A percentile compares a stretch with the other conserved stretches of the same genome.
phyloP scores from a whole-genome alignment of 1,140 invertebrate genomes.

The Leptinotarsa defecta region DNA sequence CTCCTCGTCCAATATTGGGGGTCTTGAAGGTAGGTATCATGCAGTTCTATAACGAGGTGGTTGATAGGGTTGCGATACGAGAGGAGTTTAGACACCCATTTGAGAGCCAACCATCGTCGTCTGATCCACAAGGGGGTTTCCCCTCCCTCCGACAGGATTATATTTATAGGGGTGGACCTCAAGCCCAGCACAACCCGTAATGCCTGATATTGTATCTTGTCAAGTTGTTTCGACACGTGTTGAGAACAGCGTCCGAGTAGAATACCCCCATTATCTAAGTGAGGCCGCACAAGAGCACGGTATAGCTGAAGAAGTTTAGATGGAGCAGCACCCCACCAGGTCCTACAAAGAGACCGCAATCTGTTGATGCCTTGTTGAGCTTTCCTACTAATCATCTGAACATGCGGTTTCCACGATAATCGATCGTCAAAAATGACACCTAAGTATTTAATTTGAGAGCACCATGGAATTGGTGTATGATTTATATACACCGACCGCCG shows the following conservation, averaged over 20 bases:
- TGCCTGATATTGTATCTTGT: slow-evolving; percentile 8
- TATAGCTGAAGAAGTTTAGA: slow-evolving; percentile 18
- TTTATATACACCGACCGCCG: not conserved
- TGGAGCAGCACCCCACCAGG: slow-evolving; percentile 35
- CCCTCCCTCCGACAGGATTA: slow-evolving; percentile 28
- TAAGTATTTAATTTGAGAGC: not conserved
- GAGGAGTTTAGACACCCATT: slow-evolving; percentile 24
- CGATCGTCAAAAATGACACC: not conserved
- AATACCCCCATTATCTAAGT: slow-evolving; percentile 33
- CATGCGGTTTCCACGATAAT: slow-evolving; percentile 14
- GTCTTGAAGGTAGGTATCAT: not conserved
- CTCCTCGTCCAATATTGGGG: not conserved
- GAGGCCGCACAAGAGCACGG: slow-evolving; percentile 23
- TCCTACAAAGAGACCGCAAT: slow-evolving; percentile 31
- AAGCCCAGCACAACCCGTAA: slow-evolving; percentile 14
- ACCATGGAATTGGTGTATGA: not conserved
- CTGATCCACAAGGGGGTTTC: slow-evolving; percentile 22
- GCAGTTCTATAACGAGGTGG: not conserved
- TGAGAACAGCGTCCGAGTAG: slow-evolving; percentile 22
- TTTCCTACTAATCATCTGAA: slow-evolving; percentile 26
- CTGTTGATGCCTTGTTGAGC: slow-evolving; percentile 29
- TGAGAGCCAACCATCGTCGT: slow-evolving; percentile 18
- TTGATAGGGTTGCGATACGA: not conserved
- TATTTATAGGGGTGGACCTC: slow-evolving; percentile 33
- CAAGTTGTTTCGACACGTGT: slow-evolving; percentile 17